These are phyloP conservation scores for Uria lomvia DNA, from an alignment of 2,113 vertebrate genomes.

Conservation along the genomic window DNA sequence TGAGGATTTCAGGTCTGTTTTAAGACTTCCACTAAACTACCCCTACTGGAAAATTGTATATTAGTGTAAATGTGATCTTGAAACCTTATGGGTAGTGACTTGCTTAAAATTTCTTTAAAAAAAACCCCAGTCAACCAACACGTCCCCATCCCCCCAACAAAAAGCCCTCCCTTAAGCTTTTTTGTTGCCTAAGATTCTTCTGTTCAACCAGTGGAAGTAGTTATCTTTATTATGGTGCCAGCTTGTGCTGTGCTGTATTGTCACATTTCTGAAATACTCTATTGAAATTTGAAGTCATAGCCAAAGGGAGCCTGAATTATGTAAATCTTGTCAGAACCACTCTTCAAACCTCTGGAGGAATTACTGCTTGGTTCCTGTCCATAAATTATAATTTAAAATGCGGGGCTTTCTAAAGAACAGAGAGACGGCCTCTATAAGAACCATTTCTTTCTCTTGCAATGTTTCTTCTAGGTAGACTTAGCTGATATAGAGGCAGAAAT, in stretches of 20 bases:
- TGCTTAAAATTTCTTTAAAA: not conserved
- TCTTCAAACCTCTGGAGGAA: not conserved
- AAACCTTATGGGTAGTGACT: not conserved
- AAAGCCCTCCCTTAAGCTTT: not conserved
- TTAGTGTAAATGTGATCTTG: not conserved
- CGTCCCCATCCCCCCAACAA: rapidly evolving
- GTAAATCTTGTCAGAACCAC: not conserved
- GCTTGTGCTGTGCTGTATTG: not conserved
- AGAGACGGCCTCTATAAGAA: not conserved
- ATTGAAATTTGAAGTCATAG: not conserved
- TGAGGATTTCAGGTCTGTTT: not conserved
- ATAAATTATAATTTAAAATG: not conserved
- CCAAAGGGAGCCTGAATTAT: not conserved
- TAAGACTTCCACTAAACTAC: not conserved
- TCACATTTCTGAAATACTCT: not conserved
- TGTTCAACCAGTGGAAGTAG: not conserved
- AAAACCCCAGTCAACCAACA: rapidly evolving
- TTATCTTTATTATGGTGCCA: not conserved
- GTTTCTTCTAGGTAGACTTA: not conserved
- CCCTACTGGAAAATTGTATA: not conserved
- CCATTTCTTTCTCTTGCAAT: rapidly evolving
- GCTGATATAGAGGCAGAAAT: not conserved
- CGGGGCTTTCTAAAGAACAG: not conserved
- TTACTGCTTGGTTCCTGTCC: not conserved
- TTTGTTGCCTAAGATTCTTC: not conserved